Percentiles rank a stretch among this genome's conserved stretches.
These are phyloP conservation scores for Neogale vison DNA, from an alignment of 2,113 vertebrate genomes.

Conservation along the genomic window DNA sequence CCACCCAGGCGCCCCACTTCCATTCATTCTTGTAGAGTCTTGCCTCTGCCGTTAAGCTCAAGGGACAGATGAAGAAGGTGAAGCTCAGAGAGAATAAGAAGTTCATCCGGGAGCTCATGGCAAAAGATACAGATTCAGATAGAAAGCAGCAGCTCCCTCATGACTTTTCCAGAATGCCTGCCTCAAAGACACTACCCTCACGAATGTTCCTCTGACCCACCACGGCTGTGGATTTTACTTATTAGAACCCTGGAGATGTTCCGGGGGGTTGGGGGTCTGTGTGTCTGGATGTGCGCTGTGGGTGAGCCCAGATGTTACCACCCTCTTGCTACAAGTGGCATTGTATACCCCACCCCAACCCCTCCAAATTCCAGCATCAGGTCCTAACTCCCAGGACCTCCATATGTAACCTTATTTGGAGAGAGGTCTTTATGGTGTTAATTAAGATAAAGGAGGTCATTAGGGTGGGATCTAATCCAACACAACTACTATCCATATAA, in stretches of 20 bases:
- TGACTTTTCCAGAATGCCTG: not conserved
- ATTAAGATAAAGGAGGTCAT: not conserved
- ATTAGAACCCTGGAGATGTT: not conserved
- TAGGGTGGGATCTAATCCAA: not conserved
- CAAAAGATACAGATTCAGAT: not conserved
- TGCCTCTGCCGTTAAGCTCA: not conserved
- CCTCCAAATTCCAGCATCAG: not conserved
- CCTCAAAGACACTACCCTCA: rapidly evolving
- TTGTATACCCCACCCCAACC: too few species aligned
- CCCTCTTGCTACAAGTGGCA: not conserved
- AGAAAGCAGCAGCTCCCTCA: rapidly evolving
- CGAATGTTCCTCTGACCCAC: not conserved
- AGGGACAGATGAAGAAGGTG: not conserved
- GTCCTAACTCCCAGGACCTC: not conserved
- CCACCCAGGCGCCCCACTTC: not conserved
- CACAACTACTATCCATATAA: not conserved
- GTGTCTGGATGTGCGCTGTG: not conserved
- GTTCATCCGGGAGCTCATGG: too few species aligned
- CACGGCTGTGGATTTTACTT: not conserved
- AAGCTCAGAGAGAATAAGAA: not conserved
- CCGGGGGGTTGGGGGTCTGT: too few species aligned
- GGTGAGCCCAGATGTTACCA: not conserved
- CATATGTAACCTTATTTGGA: not conserved
- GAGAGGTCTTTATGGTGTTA: not conserved
- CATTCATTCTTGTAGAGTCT: not conserved